phyloP scores from a whole-genome alignment of 2,797 vertebrate genomes.

The Phoebastria nigripes region DNA sequence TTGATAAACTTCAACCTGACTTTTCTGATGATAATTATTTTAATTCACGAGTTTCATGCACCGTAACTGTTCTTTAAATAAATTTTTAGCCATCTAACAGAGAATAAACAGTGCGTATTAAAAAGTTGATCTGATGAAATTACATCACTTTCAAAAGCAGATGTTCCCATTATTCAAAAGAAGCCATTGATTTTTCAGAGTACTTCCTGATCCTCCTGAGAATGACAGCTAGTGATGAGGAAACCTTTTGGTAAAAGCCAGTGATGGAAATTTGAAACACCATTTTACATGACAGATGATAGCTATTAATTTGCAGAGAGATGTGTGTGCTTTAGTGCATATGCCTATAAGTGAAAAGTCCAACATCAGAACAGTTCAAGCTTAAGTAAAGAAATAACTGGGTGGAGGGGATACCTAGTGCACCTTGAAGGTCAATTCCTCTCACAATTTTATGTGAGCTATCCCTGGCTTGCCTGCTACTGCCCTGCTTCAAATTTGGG shows the following conservation, averaged over 20 bases:
- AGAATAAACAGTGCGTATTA: neutral
- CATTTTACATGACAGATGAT: slow-evolving; percentile 37
- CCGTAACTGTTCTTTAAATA: neutral
- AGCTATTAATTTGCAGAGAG: slow-evolving; percentile 28
- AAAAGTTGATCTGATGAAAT: neutral
- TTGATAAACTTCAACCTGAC: neutral
- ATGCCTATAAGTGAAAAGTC: neutral
- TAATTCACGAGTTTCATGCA: neutral
- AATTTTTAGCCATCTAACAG: neutral
- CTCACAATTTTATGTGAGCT: neutral
- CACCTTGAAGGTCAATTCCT: neutral
- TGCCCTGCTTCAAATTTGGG: neutral
- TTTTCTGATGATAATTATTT: neutral
- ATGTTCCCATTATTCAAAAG: slow-evolving; percentile 36
- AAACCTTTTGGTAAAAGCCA: slow-evolving; percentile 37
- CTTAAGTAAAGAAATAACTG: neutral
- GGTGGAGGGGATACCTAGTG: neutral
- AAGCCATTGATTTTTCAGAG: slow-evolving; percentile 22
- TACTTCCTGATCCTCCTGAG: slow-evolving; percentile 25
- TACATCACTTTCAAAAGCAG: slow-evolving; percentile 10
- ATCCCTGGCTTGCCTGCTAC: neutral
- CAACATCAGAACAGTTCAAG: neutral
- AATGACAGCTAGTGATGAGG: slow-evolving; percentile 20
- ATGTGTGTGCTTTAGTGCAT: neutral
- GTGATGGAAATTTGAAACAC: slow-evolving; percentile 7